Evolutionary conservation across 1,140 invertebrate species (phyloP), one percentile per base, ranked within the genome.

Genomic region (Pomacea maculata): DNA sequence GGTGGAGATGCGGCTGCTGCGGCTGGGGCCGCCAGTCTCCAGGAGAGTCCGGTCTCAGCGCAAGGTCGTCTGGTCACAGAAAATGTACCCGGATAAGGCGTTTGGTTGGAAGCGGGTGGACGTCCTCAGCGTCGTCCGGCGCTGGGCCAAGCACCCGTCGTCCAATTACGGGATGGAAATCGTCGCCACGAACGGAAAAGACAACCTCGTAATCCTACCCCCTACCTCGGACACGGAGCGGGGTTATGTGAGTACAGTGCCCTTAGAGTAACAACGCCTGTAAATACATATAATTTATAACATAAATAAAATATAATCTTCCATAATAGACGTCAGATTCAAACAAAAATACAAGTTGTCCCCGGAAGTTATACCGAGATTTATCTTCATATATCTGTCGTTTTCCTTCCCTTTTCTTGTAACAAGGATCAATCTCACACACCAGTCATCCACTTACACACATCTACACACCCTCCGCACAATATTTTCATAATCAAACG

Each of bases 41-140:
- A 75, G 25, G 34, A 75, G 67, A 15, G 65, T 17, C 4, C 77
- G 65, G 34, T 64, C 79, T 54, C 34, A 55, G n/a, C 34, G 61
- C 55, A 79, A 67, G 15, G 67, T 67, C 17, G 14, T 83, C 17
- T 83, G 72, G 55, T 79, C 78, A 6, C 61, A 77, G 14, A 84
- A 83, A 29, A 65, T 78, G 6, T 34, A 65, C 67, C 63, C 57
- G n/a, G 67, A 81, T 10, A 82, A 70, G 29, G 74, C 81, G 0
- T 78, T 80, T 15, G 83, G 84, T 9, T 98, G 97, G 97, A 95
- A 96, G 87, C 95, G 96, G 85, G 93, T 98, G 83, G 96, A 97
- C 91, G 92, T 97, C 75, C 96, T 95, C 63, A 92, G 93, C 76
- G 94, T 95, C 15, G 95, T 92, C 14, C 85, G 89, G 25, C 82